Evolutionary conservation across 92 coral and sea anemone genomes (phyloP).

Genomic region (Plumapathes pennacea): DNA sequence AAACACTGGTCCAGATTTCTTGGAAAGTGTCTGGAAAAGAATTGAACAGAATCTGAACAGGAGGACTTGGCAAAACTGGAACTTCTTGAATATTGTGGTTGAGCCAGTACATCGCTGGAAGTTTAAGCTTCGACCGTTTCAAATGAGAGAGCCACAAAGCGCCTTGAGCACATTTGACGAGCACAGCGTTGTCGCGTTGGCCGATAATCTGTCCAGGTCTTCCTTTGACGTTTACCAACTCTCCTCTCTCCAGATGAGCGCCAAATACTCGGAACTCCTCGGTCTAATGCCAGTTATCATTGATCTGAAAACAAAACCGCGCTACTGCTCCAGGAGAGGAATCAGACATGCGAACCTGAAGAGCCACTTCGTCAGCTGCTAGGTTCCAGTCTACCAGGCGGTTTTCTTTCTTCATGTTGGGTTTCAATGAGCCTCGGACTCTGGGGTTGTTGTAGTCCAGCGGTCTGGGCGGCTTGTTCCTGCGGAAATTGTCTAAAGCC

Average conservation of each 20-base stretch:
- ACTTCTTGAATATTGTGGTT: conserved; percentile 13
- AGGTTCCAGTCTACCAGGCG: conserved; percentile 64
- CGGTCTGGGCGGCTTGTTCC: conserved; percentile 35
- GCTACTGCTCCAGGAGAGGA: conserved; percentile 75
- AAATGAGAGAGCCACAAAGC: conserved; percentile 76
- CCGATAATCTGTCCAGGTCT: conserved; percentile 68
- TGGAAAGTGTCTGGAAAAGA: conserved; percentile 44
- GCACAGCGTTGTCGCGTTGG: conserved; percentile 55
- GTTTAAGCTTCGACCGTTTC: conserved; percentile 62
- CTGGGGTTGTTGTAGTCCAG: conserved; percentile 50
- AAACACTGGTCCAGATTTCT: conserved; percentile 71
- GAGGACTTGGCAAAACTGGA: conserved; percentile 8
- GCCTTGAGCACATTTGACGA: conserved; percentile 67
- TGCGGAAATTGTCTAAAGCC: conserved; percentile 41
- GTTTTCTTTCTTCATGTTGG: conserved; percentile 60
- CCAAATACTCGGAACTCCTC: conserved; percentile 65
- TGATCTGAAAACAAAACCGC: conserved; percentile 11
- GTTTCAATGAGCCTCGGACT: conserved; percentile 50
- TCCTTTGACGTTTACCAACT: conserved; percentile 13
- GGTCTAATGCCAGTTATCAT: conserved; percentile 31
- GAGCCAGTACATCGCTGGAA: conserved; percentile 69
- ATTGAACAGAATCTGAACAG: conserved; percentile 19
- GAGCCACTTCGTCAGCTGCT: conserved; percentile 71
- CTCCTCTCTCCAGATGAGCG: conserved; percentile 63
- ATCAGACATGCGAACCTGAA: conserved; percentile 78